Percentiles rank a stretch among this genome's conserved stretches.
These are phyloP conservation scores for Aphis gossypii DNA, from an alignment of 1,140 invertebrate species.

Conservation along the genomic window DNA sequence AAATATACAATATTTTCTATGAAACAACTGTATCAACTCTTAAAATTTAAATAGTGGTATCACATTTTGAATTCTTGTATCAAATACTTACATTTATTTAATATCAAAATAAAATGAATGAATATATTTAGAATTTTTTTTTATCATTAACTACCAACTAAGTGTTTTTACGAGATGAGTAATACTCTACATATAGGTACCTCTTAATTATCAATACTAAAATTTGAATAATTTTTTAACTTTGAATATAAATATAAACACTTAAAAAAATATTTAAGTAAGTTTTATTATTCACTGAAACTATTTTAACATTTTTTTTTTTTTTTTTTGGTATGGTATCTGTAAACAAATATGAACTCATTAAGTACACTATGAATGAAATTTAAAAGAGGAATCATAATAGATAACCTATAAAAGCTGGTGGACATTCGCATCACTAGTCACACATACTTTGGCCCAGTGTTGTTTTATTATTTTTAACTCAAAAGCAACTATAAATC, in stretches of 20 bases:
- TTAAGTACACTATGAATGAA: neutral
- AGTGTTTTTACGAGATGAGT: neutral
- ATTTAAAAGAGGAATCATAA: neutral
- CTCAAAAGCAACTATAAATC: conserved; percentile 10
- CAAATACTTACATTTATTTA: neutral
- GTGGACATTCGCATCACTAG: neutral
- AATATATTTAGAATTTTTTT: neutral
- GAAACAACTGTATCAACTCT: neutral
- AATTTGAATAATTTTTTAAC: neutral
- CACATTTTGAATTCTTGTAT: neutral
- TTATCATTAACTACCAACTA: neutral
- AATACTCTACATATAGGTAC: neutral
- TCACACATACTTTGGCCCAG: neutral
- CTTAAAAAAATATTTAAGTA: no score
- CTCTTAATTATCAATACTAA: neutral
- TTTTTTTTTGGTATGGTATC: neutral
- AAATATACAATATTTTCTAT: neutral
- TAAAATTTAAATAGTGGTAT: neutral
- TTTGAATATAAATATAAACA: neutral
- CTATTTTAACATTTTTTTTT: neutral
- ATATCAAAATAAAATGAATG: neutral
- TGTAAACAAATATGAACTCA: neutral
- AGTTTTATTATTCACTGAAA: neutral
- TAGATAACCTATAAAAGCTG: neutral
- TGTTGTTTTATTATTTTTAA: conserved; percentile 5